Evolutionary conservation across 2,113 vertebrate genomes (phyloP).

Genomic region (Speoplatyrhinus poulsoni): DNA sequence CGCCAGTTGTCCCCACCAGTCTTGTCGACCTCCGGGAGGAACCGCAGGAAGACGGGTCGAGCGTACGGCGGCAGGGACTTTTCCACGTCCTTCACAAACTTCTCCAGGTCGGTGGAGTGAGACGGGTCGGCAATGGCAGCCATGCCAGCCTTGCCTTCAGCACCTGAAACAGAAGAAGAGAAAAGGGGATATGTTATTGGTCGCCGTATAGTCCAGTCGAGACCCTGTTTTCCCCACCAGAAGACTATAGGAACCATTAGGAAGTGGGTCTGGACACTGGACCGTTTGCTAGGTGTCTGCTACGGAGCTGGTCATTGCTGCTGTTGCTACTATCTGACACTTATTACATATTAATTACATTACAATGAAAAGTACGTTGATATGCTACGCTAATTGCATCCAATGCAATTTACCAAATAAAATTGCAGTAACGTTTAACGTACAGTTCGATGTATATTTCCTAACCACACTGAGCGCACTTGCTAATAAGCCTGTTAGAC

Average conservation of each 20-base stretch:
- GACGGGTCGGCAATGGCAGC: conserved; percentile 86
- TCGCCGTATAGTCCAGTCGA: not conserved
- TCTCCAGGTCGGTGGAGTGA: conserved; percentile 80
- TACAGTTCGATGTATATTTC: not conserved
- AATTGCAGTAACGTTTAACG: too few relatives aligned
- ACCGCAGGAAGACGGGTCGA: conserved; percentile 88
- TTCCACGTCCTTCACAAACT: conserved; percentile 83
- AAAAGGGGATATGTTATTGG: not conserved
- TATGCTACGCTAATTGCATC: too few relatives aligned
- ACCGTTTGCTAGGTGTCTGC: too few relatives aligned
- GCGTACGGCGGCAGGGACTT: conserved; percentile 88
- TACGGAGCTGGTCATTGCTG: too few relatives aligned
- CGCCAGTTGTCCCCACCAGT: conserved; percentile 79
- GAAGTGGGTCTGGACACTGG: too few relatives aligned
- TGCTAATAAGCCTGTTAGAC: too few relatives aligned
- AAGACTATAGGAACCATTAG: too few relatives aligned
- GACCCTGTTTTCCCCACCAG: too few relatives aligned
- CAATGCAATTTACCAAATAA: too few relatives aligned
- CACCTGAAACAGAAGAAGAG: conserved; percentile 71
- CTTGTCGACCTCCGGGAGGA: conserved; percentile 88
- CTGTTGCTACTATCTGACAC: too few relatives aligned
- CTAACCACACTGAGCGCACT: not conserved
- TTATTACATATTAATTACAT: too few relatives aligned
- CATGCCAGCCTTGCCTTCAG: conserved; percentile 96
- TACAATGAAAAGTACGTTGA: too few relatives aligned